A percentile compares a stretch with the other conserved stretches of the same genome.
phyloP scores from a whole-genome alignment of 2,888 invertebrate genomes.

The Andrena trimmerana region DNA sequence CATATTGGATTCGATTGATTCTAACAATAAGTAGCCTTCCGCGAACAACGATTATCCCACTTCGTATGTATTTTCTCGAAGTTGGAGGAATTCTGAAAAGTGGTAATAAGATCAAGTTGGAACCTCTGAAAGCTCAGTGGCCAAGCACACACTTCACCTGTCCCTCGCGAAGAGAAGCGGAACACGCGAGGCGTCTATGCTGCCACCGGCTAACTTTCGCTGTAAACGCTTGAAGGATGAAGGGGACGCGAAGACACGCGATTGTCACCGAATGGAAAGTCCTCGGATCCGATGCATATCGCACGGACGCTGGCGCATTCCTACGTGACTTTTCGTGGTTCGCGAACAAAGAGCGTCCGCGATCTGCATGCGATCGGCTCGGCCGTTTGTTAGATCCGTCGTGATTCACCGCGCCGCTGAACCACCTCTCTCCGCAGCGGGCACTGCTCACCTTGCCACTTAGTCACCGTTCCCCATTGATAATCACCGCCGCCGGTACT shows the following conservation, averaged over 20 bases:
- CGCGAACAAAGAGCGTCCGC: slow-evolving; percentile 58
- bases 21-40: too few species aligned
- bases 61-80: too few species aligned
- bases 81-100: too few species aligned
- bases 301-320: slow-evolving; percentile 39
- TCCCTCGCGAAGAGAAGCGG: neutral
- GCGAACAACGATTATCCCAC: too few species aligned
- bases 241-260: slow-evolving; percentile 45
- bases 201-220: slow-evolving; percentile 57
- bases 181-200: slow-evolving; percentile 20
- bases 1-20: too few species aligned
- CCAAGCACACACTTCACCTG: neutral
- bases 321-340: slow-evolving; percentile 62
- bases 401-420: slow-evolving; percentile 65
- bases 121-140: neutral
- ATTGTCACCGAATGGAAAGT: slow-evolving; percentile 46
- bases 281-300: slow-evolving; percentile 44
- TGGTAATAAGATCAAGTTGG: neutral
- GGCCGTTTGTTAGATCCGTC: slow-evolving; percentile 39
- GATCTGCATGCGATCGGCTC: slow-evolving; percentile 48
- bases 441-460: slow-evolving; percentile 48
- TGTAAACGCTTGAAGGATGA: slow-evolving; percentile 22
- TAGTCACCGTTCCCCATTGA: slow-evolving; percentile 55
- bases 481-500: neutral
- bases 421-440: slow-evolving; percentile 28